Evolutionary conservation across 2,888 invertebrate genomes (phyloP), one percentile per base, ranked within the genome.

Genomic region (Cheilosia scutellata): DNA sequence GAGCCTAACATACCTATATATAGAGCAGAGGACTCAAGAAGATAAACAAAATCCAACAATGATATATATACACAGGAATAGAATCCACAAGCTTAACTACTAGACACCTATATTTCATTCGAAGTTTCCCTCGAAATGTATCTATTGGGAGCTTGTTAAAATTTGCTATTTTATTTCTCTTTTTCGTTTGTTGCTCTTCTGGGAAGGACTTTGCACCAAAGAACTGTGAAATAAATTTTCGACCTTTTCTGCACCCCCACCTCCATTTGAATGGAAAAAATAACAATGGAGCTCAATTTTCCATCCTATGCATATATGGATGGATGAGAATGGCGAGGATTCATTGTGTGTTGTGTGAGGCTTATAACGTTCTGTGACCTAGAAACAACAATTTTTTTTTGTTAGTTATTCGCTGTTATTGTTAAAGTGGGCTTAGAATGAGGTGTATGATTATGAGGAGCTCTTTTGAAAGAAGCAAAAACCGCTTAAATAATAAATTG

Each of bases 401-500:
- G n/a, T 53, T 53, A n/a, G 65, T 74, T 62, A 20, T 60, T 66
- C 57, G 25, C 25, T 74, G 58, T 31, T 58, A 57, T 58, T 68
- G 42, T 49, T 51, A 27, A 42, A 16, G 68, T 31, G 11, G 42
- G 37, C 49, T 31, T 33, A 5, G 37, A 29, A 27, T 16, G 60
- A 42, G 9, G 37, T 44, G 25, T 7, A 16, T 20, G 20, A 62
- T 33, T 55, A 55, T 53, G 37, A 25, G 40, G 62, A n/a, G 72
- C 5, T 40, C 44, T 53, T 76, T 47, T 60, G 62, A 31, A 7
- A 33, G 20, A 33, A 4, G 16, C 16, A 75, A 62, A 68, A 80
- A 63, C 33, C 57, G 47, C 49, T 75, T 76, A 63, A 76, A 82
- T 82, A 49, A 76, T 76, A 76, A 82, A 76, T 70, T 57, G 55